phyloP scores from a whole-genome alignment of 2,888 invertebrate genomes.

The Sericinus montela region DNA sequence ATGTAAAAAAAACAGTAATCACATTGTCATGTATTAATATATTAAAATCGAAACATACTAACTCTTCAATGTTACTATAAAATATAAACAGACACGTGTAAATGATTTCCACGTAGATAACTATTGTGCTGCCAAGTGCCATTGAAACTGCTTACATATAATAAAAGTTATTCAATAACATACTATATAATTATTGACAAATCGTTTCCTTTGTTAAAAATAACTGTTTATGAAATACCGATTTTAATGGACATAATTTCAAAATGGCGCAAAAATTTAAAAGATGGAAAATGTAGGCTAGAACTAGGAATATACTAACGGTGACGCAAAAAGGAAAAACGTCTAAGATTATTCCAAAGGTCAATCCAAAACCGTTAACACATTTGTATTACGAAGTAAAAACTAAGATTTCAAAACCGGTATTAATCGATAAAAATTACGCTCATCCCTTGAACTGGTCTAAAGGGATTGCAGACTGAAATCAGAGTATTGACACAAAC shows the following conservation, averaged over 20 bases:
- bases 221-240: no score
- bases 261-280: no score
- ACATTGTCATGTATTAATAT: no score
- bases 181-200: not conserved
- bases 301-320: no score
- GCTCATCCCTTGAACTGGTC: slow-evolving; percentile 16
- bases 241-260: no score
- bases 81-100: slow-evolving; percentile 12
- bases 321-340: not conserved
- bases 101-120: slow-evolving; percentile 9
- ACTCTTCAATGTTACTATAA: not conserved
- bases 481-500: slow-evolving; percentile 10
- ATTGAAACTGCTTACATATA: slow-evolving; percentile 14
- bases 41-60: no score
- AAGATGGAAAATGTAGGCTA: no score
- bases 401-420: slow-evolving; percentile 12
- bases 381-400: not conserved
- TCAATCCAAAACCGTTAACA: not conserved
- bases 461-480: slow-evolving; percentile 17
- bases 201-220: no score
- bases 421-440: slow-evolving; percentile 13
- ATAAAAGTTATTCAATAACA: slow-evolving; percentile 7
- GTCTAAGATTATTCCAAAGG: not conserved
- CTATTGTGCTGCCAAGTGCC: slow-evolving; percentile 3
- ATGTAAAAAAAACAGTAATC: no score